Evolutionary conservation across 2,888 invertebrate species (phyloP).

Genomic region (Dasysyrphus albostriatus): DNA sequence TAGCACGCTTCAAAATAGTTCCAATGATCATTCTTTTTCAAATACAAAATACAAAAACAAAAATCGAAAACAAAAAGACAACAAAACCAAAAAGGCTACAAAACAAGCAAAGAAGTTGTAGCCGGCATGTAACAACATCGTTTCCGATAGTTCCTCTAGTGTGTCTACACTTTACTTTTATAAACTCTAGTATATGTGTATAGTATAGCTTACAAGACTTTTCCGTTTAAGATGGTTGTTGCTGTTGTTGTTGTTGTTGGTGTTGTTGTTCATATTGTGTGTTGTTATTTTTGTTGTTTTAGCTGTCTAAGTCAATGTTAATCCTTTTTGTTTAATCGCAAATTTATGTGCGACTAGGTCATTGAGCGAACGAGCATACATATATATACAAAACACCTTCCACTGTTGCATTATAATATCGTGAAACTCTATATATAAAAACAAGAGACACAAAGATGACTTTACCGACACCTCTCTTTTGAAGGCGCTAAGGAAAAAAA

Average conservation of each 20-base stretch:
- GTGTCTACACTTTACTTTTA: constrained; percentile 61
- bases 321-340: constrained; percentile 67
- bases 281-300: neutral
- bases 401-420: constrained; percentile 27
- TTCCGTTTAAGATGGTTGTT: constrained; percentile 66
- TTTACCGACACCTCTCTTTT: constrained; percentile 55
- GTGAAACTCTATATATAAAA: constrained; percentile 15
- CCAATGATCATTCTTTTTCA: constrained; percentile 31
- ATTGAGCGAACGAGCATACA: constrained; percentile 49
- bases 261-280: constrained; percentile 2
- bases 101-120: constrained; percentile 74
- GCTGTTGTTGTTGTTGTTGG: constrained; percentile 1
- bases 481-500: constrained; percentile 11
- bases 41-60: constrained; percentile 11
- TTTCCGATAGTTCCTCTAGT: constrained; percentile 63
- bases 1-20: constrained; percentile 60
- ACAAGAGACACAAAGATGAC: neutral
- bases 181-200: constrained; percentile 20
- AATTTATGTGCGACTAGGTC: constrained; percentile 73
- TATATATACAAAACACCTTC: constrained; percentile 27
- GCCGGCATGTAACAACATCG: constrained; percentile 68
- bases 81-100: constrained; percentile 23
- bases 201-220: constrained; percentile 54
- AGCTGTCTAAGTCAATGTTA: constrained; percentile 27
- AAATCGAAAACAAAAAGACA: no score